phyloP scores from a whole-genome alignment of 64 coral and sea anemone genomes.

The Anthopleura sola region DNA sequence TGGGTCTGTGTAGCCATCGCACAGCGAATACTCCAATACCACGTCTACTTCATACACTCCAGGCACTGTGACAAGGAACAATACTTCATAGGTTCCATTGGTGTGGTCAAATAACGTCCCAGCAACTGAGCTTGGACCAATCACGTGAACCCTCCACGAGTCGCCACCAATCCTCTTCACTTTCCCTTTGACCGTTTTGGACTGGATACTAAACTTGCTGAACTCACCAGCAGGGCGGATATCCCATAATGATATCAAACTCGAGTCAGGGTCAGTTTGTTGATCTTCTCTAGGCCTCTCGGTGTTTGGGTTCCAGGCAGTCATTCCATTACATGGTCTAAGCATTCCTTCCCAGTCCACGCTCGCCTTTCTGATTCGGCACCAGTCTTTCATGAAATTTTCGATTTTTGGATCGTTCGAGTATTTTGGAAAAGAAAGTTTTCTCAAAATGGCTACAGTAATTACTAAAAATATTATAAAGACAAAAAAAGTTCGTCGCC shows the following conservation, averaged over 20 bases:
- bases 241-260: conserved; percentile 81
- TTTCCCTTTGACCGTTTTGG: conserved; percentile 38
- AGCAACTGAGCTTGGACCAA: conserved; percentile 73
- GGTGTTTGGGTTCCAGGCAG: conserved; percentile 23
- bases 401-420: conserved; percentile 1
- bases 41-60: conserved; percentile 64
- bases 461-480: conserved; percentile 8
- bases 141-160: conserved; percentile 81
- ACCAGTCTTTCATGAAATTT: conserved; percentile 84
- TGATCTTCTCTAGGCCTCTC: conserved; percentile 27
- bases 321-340: conserved; percentile 58
- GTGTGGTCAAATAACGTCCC: conserved; percentile 83
- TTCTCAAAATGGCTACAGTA: background rate
- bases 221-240: conserved; percentile 78
- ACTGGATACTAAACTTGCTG: conserved; percentile 68
- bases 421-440: background rate
- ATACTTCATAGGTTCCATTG: conserved; percentile 89
- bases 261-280: conserved; percentile 70
- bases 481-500: background rate
- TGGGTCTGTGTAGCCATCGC: conserved; percentile 71
- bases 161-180: conserved; percentile 77
- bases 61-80: conserved; percentile 71
- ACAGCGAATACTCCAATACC: conserved; percentile 72
- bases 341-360: conserved; percentile 82
- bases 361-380: conserved; percentile 59